Conservation (phyloP, 2,888 invertebrate genomes). For the Mythimna lalbum region DNA sequence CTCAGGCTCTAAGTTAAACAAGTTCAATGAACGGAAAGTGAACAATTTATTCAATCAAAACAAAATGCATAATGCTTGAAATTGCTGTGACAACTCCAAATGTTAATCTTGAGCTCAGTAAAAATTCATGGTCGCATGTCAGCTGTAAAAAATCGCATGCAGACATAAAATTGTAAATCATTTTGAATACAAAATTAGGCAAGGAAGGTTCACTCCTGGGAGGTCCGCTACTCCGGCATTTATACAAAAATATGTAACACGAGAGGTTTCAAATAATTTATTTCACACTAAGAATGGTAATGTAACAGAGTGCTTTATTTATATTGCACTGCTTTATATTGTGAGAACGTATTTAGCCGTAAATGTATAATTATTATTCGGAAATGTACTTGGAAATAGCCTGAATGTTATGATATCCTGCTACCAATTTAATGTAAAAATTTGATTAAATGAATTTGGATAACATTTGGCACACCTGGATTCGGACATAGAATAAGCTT, state of each 20-base stretch:
- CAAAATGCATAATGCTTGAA: background rate
- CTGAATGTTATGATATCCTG: background rate
- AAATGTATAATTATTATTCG: background rate
- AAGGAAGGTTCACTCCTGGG: slow-evolving; percentile 56
- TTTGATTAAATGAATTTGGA: background rate
- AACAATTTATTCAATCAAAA: slow-evolving; percentile 8
- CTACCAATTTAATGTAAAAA: background rate
- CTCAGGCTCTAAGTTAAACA: background rate
- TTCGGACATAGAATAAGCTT: background rate
- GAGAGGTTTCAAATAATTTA: slow-evolving; percentile 58
- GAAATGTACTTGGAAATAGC: background rate
- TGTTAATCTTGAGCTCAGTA: slow-evolving; percentile 35
- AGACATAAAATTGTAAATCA: slow-evolving; percentile 62
- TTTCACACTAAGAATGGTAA: slow-evolving; percentile 48
- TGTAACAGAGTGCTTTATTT: slow-evolving; percentile 35
- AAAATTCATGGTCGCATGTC: slow-evolving; percentile 41
- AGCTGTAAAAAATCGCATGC: slow-evolving; percentile 53
- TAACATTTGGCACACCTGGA: background rate
- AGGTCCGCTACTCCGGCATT: slow-evolving; percentile 50
- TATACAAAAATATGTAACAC: slow-evolving; percentile 58
- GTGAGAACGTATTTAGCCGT: background rate
- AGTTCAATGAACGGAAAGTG: slow-evolving; percentile 11
- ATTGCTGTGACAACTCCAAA: slow-evolving; percentile 6
- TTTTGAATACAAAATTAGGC: slow-evolving; percentile 62
- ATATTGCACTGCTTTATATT: slow-evolving; percentile 27